Evolutionary conservation across 1,140 invertebrate genomes (phyloP), one percentile per base, ranked within the genome.

Genomic region (Berghia stephanieae): DNA sequence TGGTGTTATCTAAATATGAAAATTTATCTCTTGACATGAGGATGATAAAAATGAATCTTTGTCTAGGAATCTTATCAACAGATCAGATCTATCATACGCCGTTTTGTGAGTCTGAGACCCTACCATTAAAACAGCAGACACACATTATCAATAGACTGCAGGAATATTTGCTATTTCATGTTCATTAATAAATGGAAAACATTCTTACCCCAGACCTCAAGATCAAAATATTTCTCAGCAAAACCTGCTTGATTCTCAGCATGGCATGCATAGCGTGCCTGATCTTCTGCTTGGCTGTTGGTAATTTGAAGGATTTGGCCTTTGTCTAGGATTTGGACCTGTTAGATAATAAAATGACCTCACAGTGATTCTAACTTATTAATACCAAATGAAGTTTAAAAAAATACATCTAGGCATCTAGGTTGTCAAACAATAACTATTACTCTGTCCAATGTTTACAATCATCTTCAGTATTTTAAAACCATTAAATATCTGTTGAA

Each of bases 201-300:
- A 63, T 21, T 52, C 85, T 83, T 85, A 91, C 91, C 89, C 74
- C 89, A 85, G 16, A 92, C 90, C 76, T 89, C 82, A 5, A 92
- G 73, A 34, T 83, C 68, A 78, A 88, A 90, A 43, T 88, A 82
- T 69, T 88, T 86, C 36, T 88, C 86, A 34, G 89, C 83, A 43
- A 86, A 82, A 3, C 91, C 91, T 66, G 91, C 91, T 81, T 89
- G 86, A 81, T 92, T 92, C 21, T 87, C 83, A 24, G 91, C 92
- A 66, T 87, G 77, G 80, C 92, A 92, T 5, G 88, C 88, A 81
- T 92, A 92, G 27, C 81, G 66, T 3, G 81, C 87, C 4, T 81
- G 79, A 71, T 88, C 84, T 16, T 67, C 21, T 18, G 83, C 72
- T 10, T 79, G 67, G 1, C 83, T 78, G 36, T 75, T 70, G 3